Percentiles rank a stretch among this genome's conserved stretches.
Evolutionary conservation across 2,113 vertebrate genomes (phyloP).

Genomic region (Pelmatolapia mariae): DNA sequence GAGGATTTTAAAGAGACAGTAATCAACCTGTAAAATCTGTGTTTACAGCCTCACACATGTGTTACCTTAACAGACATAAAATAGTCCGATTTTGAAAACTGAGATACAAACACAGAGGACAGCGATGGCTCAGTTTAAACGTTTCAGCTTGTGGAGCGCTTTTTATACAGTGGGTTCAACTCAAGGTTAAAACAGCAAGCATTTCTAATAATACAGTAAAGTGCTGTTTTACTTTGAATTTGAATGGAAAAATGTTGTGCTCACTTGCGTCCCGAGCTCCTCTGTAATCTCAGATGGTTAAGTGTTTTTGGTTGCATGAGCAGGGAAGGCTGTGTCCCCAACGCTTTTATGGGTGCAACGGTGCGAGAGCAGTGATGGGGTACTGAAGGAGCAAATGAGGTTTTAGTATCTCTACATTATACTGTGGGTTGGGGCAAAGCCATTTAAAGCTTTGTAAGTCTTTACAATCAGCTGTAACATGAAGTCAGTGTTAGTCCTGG

Average conservation of each 20-base stretch:
- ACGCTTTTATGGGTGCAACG: neutral
- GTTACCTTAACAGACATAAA: neutral
- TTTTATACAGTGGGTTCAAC: neutral
- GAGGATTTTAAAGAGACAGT: conserved; percentile 45
- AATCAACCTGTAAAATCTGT: neutral
- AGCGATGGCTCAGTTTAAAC: neutral
- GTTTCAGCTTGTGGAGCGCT: neutral
- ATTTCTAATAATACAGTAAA: neutral
- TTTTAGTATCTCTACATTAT: neutral
- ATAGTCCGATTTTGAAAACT: neutral
- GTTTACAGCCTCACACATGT: neutral
- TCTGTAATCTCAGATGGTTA: neutral
- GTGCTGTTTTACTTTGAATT: neutral
- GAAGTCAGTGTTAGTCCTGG: neutral
- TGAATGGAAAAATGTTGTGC: neutral
- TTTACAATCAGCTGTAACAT: neutral
- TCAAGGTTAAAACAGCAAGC: neutral
- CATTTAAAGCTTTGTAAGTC: neutral
- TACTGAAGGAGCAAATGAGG: neutral
- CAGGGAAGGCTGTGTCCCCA: neutral
- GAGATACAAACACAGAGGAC: neutral
- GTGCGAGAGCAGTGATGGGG: neutral
- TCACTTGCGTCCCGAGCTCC: neutral
- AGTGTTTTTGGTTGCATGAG: neutral
- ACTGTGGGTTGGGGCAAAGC: neutral